A percentile compares a stretch with the other conserved stretches of the same genome.
These are phyloP conservation scores for Acleris holmiana DNA, from an alignment of 2,888 invertebrate genomes.

Conservation along the genomic window DNA sequence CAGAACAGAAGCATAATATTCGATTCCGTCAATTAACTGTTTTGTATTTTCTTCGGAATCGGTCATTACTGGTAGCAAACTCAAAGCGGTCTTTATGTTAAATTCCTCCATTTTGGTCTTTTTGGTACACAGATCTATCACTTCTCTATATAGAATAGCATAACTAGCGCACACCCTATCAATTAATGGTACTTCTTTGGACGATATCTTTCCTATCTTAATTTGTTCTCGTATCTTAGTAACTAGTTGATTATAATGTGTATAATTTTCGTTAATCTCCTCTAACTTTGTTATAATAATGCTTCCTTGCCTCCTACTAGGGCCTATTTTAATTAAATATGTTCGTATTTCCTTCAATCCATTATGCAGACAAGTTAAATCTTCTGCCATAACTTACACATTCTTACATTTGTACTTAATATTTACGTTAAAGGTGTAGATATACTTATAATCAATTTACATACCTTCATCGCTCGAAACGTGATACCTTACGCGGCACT, in stretches of 20 bases:
- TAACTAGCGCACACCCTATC: neutral
- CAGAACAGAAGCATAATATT: slow-evolving; percentile 25
- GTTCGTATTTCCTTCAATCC: neutral
- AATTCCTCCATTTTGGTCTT: slow-evolving; percentile 1
- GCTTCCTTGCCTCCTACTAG: neutral
- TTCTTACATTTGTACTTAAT: neutral
- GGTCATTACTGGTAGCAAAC: slow-evolving; percentile 8
- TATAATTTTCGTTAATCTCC: neutral
- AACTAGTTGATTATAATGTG: neutral
- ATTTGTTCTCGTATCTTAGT: neutral
- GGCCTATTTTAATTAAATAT: neutral
- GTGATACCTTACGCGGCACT: neutral
- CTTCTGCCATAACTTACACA: neutral
- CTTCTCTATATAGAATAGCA: neutral
- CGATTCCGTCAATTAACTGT: slow-evolving; percentile 28
- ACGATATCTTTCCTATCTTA: neutral
- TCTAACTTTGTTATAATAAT: neutral
- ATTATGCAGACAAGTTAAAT: neutral
- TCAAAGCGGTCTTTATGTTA: slow-evolving; percentile 6
- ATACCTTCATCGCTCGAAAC: neutral
- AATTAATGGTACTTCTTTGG: neutral
- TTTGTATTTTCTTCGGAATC: slow-evolving; percentile 5
- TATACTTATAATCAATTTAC: neutral
- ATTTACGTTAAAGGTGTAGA: too few species aligned
- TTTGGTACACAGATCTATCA: neutral